These are phyloP conservation scores for Nesogale talazaci DNA, from an alignment of 2,113 vertebrate genomes.

Conservation along the genomic window DNA sequence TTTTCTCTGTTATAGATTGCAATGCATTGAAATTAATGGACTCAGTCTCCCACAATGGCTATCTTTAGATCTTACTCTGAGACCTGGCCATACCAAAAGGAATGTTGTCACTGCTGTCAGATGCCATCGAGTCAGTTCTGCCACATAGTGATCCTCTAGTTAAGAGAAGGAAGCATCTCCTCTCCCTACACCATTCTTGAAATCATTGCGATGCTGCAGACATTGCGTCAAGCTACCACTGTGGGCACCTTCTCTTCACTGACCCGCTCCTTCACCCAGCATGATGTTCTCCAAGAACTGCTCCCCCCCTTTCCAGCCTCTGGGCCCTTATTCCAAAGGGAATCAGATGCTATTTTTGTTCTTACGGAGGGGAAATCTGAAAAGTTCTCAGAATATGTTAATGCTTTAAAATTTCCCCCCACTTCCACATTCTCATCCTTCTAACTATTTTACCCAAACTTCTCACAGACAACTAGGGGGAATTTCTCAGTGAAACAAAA, in stretches of 20 bases:
- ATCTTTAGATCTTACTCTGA: not conserved
- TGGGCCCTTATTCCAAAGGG: not conserved
- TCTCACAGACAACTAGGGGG: not conserved
- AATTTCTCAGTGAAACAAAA: constrained; percentile 34
- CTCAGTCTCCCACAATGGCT: not conserved
- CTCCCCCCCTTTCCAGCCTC: no score
- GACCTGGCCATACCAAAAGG: not conserved
- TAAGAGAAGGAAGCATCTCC: no score
- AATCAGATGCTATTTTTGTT: not conserved
- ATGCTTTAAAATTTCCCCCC: not conserved
- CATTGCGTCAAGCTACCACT: no score
- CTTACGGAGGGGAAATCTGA: not conserved
- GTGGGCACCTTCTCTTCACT: no score
- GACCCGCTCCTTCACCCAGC: no score
- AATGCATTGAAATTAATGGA: not conserved
- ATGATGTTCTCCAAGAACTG: no score
- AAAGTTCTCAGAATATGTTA: constrained; percentile 58
- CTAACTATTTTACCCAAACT: not conserved
- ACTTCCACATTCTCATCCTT: not conserved
- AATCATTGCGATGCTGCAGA: no score
- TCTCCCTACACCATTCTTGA: no score
- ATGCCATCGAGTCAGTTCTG: no score
- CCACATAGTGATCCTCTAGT: no score
- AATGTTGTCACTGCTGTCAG: no score
- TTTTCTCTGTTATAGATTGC: not conserved